phyloP scores from a whole-genome alignment of 2,888 invertebrate species.

The Apotomis turbidana region DNA sequence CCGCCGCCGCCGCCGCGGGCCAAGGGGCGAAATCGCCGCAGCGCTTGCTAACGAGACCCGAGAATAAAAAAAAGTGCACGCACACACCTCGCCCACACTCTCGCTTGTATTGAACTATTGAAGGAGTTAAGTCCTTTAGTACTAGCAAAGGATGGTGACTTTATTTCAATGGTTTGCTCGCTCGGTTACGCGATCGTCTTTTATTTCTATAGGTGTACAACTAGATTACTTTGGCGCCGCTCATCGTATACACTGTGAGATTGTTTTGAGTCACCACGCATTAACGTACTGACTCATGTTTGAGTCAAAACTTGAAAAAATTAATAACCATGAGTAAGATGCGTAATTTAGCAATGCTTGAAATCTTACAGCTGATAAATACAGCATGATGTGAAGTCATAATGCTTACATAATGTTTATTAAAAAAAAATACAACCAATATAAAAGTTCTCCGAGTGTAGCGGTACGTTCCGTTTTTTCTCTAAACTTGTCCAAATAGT shows the following conservation, averaged over 20 bases:
- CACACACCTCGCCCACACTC: slow-evolving; percentile 53
- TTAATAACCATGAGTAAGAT: slow-evolving; percentile 66
- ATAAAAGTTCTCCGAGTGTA: no score
- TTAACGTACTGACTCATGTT: slow-evolving; percentile 70
- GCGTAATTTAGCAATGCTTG: slow-evolving; percentile 29
- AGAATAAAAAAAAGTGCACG: slow-evolving; percentile 63
- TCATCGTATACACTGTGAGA: slow-evolving; percentile 24
- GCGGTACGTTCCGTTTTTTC: no score
- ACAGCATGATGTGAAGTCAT: no score
- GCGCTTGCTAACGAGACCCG: slow-evolving; percentile 74
- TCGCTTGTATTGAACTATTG: slow-evolving; percentile 9
- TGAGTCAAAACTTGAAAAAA: slow-evolving; percentile 73
- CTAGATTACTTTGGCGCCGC: slow-evolving; percentile 31
- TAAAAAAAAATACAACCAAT: no score
- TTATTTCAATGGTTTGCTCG: background rate
- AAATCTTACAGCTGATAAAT: slow-evolving; percentile 7
- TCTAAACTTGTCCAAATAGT: no score
- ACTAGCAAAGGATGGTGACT: background rate
- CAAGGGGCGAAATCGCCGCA: slow-evolving; percentile 64
- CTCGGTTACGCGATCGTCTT: slow-evolving; percentile 6
- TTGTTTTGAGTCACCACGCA: slow-evolving; percentile 63
- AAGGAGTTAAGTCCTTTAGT: background rate
- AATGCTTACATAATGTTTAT: no score
- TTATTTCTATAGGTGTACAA: slow-evolving; percentile 24
- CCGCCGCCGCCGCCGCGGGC: slow-evolving; percentile 65